Evolutionary conservation across 1,140 invertebrate genomes (phyloP).

Genomic region (Temnothorax longispinosus): DNA sequence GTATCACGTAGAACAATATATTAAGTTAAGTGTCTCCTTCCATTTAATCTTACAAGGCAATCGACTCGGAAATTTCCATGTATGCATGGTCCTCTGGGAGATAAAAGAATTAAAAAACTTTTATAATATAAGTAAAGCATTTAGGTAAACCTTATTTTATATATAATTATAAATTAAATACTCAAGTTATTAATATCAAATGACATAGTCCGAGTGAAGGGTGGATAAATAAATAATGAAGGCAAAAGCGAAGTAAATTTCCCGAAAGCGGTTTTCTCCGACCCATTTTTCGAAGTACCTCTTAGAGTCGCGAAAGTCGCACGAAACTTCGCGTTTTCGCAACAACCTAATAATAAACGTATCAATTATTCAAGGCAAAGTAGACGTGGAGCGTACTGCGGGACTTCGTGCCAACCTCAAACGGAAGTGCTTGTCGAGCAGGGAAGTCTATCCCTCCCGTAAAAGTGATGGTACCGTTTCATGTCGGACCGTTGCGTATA

Average conservation of each 20-base stretch:
- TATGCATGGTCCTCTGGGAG: background rate
- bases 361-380: slow-evolving; percentile 33
- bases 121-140: background rate
- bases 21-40: background rate
- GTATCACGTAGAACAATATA: background rate
- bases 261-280: background rate
- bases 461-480: slow-evolving; percentile 38
- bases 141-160: background rate
- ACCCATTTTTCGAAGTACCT: background rate
- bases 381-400: background rate
- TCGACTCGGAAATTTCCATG: background rate
- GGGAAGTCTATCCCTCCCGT: slow-evolving; percentile 20
- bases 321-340: background rate
- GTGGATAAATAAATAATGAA: background rate
- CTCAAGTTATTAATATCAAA: background rate
- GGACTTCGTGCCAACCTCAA: slow-evolving; percentile 10
- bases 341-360: slow-evolving; percentile 2
- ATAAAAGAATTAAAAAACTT: background rate
- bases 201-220: no score
- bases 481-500: slow-evolving; percentile 26
- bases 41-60: background rate
- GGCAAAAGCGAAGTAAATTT: background rate
- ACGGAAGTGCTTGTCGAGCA: slow-evolving; percentile 40
- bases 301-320: background rate
- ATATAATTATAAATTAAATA: background rate